phyloP scores from a whole-genome alignment of 2,797 vertebrate genomes.

The Onychomys leucogaster region DNA sequence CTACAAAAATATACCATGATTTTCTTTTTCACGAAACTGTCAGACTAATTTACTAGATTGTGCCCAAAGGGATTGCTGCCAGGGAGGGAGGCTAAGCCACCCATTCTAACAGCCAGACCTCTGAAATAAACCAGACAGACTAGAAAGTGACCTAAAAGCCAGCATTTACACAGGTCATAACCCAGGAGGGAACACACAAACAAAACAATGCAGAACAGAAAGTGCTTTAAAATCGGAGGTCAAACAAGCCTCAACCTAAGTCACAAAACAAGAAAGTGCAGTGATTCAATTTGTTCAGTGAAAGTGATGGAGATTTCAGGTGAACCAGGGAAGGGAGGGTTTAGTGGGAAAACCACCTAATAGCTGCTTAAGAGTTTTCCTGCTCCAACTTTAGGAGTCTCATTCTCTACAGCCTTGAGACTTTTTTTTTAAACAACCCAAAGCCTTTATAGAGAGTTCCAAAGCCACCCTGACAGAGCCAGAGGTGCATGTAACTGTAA shows the following conservation, averaged over 20 bases:
- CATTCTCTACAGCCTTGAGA: too few species aligned
- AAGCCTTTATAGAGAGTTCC: not conserved
- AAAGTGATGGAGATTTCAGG: not conserved
- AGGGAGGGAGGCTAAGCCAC: not conserved
- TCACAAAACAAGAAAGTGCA: not conserved
- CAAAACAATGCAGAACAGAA: not conserved
- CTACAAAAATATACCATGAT: not conserved
- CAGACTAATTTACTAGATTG: not conserved
- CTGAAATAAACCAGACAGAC: not conserved
- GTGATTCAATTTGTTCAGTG: not conserved
- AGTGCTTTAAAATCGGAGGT: not conserved
- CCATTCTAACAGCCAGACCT: not conserved
- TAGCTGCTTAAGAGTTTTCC: not conserved
- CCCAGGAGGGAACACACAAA: not conserved
- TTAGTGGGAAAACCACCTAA: not conserved
- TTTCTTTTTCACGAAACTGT: not conserved
- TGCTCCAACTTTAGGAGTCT: not conserved
- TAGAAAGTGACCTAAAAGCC: not conserved
- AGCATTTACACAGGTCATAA: not conserved
- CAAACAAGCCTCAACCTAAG: not conserved
- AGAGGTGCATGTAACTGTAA: not conserved
- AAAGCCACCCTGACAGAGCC: not conserved
- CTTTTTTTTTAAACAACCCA: not conserved
- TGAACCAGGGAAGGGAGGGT: not conserved
- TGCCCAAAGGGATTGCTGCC: not conserved